Evolutionary conservation across 2,888 invertebrate genomes (phyloP).

Genomic region (Ptychoptera albimana): DNA sequence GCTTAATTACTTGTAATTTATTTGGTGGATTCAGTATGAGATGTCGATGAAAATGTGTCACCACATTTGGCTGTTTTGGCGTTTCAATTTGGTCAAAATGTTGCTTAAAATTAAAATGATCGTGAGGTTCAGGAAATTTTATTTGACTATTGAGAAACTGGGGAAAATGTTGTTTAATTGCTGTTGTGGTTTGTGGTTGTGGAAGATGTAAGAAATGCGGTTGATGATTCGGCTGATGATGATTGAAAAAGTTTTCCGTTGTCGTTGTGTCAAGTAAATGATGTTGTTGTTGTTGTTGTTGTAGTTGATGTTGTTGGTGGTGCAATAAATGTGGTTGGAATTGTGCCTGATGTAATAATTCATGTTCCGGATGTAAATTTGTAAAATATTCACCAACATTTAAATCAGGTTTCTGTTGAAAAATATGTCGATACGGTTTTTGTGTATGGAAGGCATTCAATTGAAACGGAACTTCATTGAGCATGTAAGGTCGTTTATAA

Average conservation of each 20-base stretch:
- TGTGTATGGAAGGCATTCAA: neutral
- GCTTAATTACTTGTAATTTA: conserved; percentile 13
- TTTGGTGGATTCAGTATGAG: conserved; percentile 20
- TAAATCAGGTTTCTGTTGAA: neutral
- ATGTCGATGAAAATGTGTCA: conserved; percentile 18
- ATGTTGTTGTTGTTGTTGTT: neutral
- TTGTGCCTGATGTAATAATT: too few species aligned
- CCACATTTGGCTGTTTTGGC: conserved; percentile 26
- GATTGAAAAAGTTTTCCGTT: too few species aligned
- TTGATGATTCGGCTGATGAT: neutral
- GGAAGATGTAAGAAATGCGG: conserved; percentile 3
- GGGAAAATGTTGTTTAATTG: conserved; percentile 4
- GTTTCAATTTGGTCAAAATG: neutral
- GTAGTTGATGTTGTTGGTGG: neutral
- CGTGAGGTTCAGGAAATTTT: too few species aligned
- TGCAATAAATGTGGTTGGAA: neutral
- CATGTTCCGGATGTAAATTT: too few species aligned
- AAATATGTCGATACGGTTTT: too few species aligned
- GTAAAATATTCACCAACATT: conserved; percentile 2
- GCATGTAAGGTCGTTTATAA: neutral
- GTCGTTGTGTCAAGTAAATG: neutral
- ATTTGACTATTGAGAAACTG: too few species aligned
- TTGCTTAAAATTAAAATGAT: too few species aligned
- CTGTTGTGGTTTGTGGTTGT: neutral
- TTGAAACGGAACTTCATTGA: neutral